Percentiles rank a stretch among this genome's conserved stretches.
Conservation (phyloP, 2,797 vertebrate species). For the Xenopus petersii region DNA sequence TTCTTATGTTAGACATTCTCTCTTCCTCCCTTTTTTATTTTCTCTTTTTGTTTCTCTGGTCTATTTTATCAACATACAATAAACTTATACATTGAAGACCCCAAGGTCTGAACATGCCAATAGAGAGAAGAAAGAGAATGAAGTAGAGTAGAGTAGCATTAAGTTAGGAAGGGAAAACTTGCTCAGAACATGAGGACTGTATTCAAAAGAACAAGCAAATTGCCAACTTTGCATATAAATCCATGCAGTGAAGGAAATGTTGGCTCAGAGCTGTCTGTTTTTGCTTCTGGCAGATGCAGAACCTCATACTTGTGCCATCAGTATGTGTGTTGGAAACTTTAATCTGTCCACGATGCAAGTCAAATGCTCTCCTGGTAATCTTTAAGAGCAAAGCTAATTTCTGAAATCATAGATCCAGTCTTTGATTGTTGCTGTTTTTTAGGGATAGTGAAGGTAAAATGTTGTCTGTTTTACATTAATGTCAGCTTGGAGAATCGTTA, state of each 20-base stretch:
- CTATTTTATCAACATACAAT: no score
- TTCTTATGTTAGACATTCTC: no score
- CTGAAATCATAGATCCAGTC: background rate
- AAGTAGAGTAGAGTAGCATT: no score
- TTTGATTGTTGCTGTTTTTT: conserved; percentile 12
- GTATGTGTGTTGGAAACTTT: background rate
- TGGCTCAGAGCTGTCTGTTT: background rate
- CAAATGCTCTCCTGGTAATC: conserved; percentile 11
- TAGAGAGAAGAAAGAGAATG: no score
- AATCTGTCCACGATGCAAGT: conserved; percentile 9
- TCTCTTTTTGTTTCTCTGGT: no score
- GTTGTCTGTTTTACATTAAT: conserved; percentile 2
- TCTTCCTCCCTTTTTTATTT: no score
- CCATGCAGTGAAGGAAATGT: background rate
- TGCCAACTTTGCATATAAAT: no score
- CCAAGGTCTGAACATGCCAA: no score
- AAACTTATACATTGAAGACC: no score
- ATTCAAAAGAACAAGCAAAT: no score
- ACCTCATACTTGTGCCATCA: background rate
- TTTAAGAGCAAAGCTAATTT: conserved; percentile 19
- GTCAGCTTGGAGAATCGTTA: conserved; percentile 8
- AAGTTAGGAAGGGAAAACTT: no score
- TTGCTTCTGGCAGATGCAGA: background rate
- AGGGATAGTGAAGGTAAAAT: conserved; percentile 18
- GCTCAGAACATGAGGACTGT: no score